Base-by-base conservation (phyloP, 1,140 invertebrate species). In the Helicoverpa zea region DNA sequence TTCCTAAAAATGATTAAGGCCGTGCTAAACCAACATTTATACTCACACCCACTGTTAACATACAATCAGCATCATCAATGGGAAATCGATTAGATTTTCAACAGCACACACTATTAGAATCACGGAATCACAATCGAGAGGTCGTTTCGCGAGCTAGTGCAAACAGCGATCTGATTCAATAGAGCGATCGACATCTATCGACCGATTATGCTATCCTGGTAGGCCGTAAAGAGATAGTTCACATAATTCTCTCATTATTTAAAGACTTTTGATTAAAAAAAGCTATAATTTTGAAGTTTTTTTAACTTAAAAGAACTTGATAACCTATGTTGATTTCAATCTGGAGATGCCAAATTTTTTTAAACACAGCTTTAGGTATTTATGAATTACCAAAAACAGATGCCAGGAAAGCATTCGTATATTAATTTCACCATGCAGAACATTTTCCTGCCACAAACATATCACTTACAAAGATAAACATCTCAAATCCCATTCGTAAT, bases 181-280 rank as follows among this genome's bases (percentile, higher is more conserved):
- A 30, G 49, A 54, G 35, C 18, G 49, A 30, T 43, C 0, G 10
- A 13, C 13, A 63, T 3, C 49, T 29, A 23, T 54, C 18, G 47
- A 52, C 66, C n/a, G 35, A 49, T 72, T 14, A 72, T 52, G 68
- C 14, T 12, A 2, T 49, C 64, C 64, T 68, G 43, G 64, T 68
- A 68, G 10, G 16, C 12, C 23, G 49, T 72, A 72, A 72, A 54
- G 49, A 30, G 49, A 54, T 72, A 23, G n/a, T 72, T 23, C 52
- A 52, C 52, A 13, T 54, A 49, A 54, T 54, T 72, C 13, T 70
- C 18, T 72, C 13, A 66, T 49, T 43, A 43, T 49, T 68, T 68
- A 10, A 47, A 23, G 49, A 29, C 29, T 11, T 23, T 18, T 23
- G 12, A 3, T n/a, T 30, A 13, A 4, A 13, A 51, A 30, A 29